Evolutionary conservation across 92 coral and sea anemone genomes (phyloP), one percentile per base, ranked within the genome.

Genomic region (Phenganax subtilis): DNA sequence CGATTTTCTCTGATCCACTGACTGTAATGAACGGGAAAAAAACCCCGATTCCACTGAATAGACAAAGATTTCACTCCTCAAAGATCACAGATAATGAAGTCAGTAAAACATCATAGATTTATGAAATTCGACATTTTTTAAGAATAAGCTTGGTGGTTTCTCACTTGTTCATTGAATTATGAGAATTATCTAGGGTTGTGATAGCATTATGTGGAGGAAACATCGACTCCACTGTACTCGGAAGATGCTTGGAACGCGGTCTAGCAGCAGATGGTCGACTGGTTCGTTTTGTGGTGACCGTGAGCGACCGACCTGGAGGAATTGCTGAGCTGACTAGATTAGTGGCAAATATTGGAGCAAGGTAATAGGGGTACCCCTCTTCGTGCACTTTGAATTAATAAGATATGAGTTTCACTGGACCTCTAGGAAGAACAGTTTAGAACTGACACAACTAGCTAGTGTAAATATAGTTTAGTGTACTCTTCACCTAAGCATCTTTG

Each of bases 301-400:
- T 93, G 62, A 90, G 88, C 76, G 97, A 93, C 77, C 84, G 97
- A 55, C 97, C 97, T 44, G 97, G 97, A 17, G 97, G 97, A 30
- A 93, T 93, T 51, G 97, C 97, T 31, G 93, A 86, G 80, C 85
- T 93, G 55, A 90, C 96, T 25, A 81, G 89, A 78, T 85, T 93
- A 11, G 76, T 93, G 63, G 85, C 92, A 47, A 89, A 89, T 52
- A 79, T 91, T 30, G 97, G 94, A 68, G 97, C 97, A 12, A 93
- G 97, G 97, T 93, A 79, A 29, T 37, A 87, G 56, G 20, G 16
- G 51, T 51, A 55, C 27, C 31, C 29, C 55, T 53, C 75, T 44
- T 8, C 0, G 3, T 20, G 55, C 31, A 57, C 54, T 10, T 30
- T 61, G 56, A 16, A 14, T 29, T 8, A 44, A 11, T 59, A 59